Evolutionary conservation across 2,113 vertebrate species (phyloP), one percentile per base, ranked within the genome.

Genomic region (Embiotoca jacksoni): DNA sequence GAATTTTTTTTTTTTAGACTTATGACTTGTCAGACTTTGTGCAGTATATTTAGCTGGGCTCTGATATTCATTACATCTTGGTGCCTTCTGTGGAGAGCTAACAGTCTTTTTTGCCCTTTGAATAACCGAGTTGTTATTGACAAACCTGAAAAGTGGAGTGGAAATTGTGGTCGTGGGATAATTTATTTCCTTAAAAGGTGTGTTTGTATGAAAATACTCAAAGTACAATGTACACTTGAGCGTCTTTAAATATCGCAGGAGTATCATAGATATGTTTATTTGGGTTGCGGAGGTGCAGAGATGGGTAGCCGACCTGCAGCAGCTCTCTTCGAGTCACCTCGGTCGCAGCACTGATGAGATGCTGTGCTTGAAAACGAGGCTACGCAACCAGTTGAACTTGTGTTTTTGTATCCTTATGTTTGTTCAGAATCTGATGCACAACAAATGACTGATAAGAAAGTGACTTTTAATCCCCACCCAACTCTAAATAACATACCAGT

Each of bases 401-500:
- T 35, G n/a, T 5, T 57, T 33, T 23, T 2, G 3, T 46, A 1
- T 2, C 1, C 5, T 39, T 3, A 11, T 2, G 49, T 31, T 79
- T 55, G 15, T 53, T 32, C 13, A 8, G 6, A 36, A 30, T 35
- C 32, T 46, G 3, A 13, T 35, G 30, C 7, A 9, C 72, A 31
- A 63, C 31, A 6, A 11, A 3, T 31, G 47, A 2, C 31, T 54
- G 65, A 76, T 87, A 68, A 66, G 44, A 37, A 49, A 72, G 0
- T 53, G 65, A 47, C 23, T 73, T 81, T 59, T 10, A 9, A 2
- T 8, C 33, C 50, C 59, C 50, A 3, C 1, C 3, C 50, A 30
- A 50, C 1, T 59, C 32, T 15, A 16, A 7, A 14, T 35, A 10
- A 10, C n/a, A 23, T 30, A 3, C 7, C 5, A n/a, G 3, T n/a